A percentile compares a stretch with the other conserved stretches of the same genome.
Evolutionary conservation across 2,797 vertebrate genomes (phyloP).

Genomic region (Onychomys torridus): DNA sequence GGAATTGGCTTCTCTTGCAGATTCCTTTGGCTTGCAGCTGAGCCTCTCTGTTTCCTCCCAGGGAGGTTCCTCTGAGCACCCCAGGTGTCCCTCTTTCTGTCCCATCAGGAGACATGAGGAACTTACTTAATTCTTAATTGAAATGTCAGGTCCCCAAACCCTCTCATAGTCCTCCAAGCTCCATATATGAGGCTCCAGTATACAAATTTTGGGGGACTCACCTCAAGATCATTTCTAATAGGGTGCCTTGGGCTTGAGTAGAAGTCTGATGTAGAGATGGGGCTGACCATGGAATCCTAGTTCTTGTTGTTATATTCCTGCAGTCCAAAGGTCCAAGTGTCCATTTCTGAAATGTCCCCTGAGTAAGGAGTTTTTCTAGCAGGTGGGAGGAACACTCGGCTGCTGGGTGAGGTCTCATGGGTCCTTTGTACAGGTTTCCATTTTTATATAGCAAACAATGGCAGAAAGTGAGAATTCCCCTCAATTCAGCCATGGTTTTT

Average conservation of each 20-base stretch:
- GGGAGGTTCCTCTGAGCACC: accelerated
- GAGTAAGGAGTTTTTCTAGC: not conserved
- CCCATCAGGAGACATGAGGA: too few species aligned
- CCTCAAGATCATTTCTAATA: not conserved
- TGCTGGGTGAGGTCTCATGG: not conserved
- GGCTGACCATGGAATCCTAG: not conserved
- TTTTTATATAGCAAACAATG: not conserved
- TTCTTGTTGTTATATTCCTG: not conserved
- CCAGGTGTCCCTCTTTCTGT: not conserved
- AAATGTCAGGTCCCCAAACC: not conserved
- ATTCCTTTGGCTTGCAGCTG: accelerated
- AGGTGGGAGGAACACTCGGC: not conserved
- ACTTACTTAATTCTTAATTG: not conserved
- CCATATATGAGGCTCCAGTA: accelerated
- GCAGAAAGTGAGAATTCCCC: not conserved
- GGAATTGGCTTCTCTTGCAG: not conserved
- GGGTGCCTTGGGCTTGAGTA: not conserved
- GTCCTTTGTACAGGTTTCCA: not conserved
- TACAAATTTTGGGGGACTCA: accelerated
- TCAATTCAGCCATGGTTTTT: not conserved
- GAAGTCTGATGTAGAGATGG: not conserved
- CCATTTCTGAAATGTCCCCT: not conserved
- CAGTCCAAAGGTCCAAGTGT: not conserved
- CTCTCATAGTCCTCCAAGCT: not conserved
- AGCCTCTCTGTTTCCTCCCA: not conserved